These are phyloP conservation scores for Euzophera pinguis DNA, from an alignment of 2,888 invertebrate species.

Conservation along the genomic window DNA sequence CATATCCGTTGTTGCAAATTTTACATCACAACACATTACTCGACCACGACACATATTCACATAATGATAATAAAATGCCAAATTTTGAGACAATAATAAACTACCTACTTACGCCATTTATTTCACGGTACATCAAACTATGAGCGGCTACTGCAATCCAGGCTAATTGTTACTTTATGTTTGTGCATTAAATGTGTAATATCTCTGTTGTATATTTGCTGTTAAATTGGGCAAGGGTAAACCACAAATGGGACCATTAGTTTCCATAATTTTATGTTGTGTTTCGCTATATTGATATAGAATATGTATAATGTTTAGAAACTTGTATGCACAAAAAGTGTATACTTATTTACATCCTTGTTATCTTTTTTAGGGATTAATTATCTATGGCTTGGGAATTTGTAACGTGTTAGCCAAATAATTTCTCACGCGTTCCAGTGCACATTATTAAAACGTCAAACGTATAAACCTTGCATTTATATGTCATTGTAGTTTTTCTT, in stretches of 20 bases:
- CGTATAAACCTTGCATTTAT: background rate
- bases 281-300: no score
- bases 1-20: slow-evolving; percentile 36
- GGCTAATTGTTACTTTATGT: slow-evolving; percentile 17
- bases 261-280: slow-evolving; percentile 1
- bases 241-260: background rate
- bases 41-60: slow-evolving; percentile 16
- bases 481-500: background rate
- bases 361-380: background rate
- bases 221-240: slow-evolving; percentile 1
- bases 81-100: slow-evolving; percentile 15
- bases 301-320: no score
- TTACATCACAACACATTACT: slow-evolving; percentile 21
- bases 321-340: no score
- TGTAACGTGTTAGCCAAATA: background rate
- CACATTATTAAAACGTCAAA: slow-evolving; percentile 1
- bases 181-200: slow-evolving; percentile 7
- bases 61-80: slow-evolving; percentile 15
- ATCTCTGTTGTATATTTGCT: slow-evolving; percentile 5
- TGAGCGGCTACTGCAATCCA: slow-evolving; percentile 16
- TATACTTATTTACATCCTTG: background rate
- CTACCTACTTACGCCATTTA: slow-evolving; percentile 8
- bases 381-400: background rate
- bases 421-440: background rate
- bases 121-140: slow-evolving; percentile 20